Evolutionary conservation across 2,113 vertebrate species (phyloP).

Genomic region (Turdus rufiventris): DNA sequence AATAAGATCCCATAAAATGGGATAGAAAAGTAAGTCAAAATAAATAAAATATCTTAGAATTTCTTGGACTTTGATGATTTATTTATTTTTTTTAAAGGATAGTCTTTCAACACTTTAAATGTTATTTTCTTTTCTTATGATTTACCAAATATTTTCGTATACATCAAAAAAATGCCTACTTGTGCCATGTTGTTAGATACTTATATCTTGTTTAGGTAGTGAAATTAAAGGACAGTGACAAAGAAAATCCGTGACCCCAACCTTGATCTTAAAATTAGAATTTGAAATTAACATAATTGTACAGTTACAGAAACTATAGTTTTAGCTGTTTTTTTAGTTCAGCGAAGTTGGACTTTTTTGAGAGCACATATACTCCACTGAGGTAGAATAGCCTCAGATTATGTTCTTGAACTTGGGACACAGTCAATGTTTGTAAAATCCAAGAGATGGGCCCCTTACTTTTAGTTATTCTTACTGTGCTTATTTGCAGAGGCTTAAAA

Average conservation of each 20-base stretch:
- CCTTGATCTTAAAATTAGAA: not conserved
- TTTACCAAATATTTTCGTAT: not conserved
- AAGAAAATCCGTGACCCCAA: not conserved
- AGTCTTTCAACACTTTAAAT: not conserved
- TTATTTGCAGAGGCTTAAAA: not conserved
- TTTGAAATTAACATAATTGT: not conserved
- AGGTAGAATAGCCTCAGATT: not conserved
- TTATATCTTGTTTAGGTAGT: not conserved
- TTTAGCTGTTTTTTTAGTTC: not conserved
- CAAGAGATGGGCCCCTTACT: not conserved
- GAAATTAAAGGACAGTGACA: not conserved
- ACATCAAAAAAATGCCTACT: not conserved
- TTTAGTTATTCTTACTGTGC: not conserved
- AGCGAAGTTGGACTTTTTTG: not conserved
- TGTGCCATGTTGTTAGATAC: not conserved
- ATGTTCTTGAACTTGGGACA: not conserved
- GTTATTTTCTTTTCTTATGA: not conserved
- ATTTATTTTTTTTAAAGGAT: not conserved
- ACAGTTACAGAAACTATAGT: not conserved
- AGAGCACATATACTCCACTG: not conserved
- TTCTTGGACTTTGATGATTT: not conserved
- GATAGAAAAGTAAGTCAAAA: not conserved
- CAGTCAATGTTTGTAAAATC: not conserved
- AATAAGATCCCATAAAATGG: not conserved
- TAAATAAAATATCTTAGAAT: not conserved